A percentile compares a stretch with the other conserved stretches of the same genome.
phyloP scores from a whole-genome alignment of 2,797 vertebrate genomes.

The Anas acuta region DNA sequence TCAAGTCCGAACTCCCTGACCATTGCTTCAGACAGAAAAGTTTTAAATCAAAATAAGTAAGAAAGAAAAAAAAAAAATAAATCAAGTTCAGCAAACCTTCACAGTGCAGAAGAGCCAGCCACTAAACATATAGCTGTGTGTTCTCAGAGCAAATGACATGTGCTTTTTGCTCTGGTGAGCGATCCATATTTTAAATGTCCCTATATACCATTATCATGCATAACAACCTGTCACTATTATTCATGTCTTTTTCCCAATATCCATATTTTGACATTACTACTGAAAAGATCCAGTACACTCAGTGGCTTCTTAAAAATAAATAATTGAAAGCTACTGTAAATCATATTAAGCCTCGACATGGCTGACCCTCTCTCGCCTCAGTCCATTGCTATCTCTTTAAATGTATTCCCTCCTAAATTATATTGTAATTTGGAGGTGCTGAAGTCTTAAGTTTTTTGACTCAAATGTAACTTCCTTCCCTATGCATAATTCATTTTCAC shows the following conservation, averaged over 20 bases:
- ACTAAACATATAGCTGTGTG: neutral
- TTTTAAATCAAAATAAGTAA: neutral
- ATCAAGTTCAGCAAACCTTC: constrained; percentile 6
- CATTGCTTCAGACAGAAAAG: neutral
- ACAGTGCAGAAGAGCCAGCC: neutral
- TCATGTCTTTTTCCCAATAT: constrained; percentile 78
- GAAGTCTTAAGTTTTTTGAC: constrained; percentile 81
- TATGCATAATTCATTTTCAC: constrained; percentile 85
- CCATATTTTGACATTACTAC: constrained; percentile 78
- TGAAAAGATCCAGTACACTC: constrained; percentile 77
- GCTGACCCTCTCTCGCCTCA: constrained; percentile 71
- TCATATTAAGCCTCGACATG: constrained; percentile 73
- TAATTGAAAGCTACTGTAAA: constrained; percentile 78
- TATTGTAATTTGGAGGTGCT: constrained; percentile 81
- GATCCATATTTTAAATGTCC: constrained; percentile 68
- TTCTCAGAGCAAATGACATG: constrained; percentile 41
- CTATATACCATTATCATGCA: constrained; percentile 72
- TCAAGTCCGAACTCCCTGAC: neutral
- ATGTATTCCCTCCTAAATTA: constrained; percentile 81
- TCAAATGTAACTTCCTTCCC: constrained; percentile 77
- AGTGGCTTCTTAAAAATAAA: constrained; percentile 81
- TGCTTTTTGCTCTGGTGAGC: constrained; percentile 23
- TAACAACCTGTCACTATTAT: constrained; percentile 79
- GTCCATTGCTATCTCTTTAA: constrained; percentile 79
- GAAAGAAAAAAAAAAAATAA: neutral